These are phyloP conservation scores for Drosophila hamatofila DNA, from an alignment of 2,888 invertebrate species.

Conservation along the genomic window DNA sequence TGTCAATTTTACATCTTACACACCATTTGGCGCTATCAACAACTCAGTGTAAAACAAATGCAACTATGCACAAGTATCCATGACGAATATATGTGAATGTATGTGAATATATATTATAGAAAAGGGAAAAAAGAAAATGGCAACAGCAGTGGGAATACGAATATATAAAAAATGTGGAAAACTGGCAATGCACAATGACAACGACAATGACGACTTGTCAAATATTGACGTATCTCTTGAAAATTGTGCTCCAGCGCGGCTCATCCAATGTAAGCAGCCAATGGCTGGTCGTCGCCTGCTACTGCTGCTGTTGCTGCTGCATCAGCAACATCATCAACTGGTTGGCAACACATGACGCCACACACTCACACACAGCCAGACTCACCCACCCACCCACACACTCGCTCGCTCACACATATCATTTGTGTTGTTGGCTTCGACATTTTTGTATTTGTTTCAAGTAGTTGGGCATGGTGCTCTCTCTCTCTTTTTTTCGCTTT, in stretches of 20 bases:
- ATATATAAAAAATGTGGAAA: constrained; percentile 32
- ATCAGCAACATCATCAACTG: constrained; percentile 82
- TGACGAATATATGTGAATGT: constrained; percentile 26
- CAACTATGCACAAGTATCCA: constrained; percentile 65
- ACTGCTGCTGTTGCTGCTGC: constrained; percentile 19
- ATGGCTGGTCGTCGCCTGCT: constrained; percentile 39
- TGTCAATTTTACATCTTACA: constrained; percentile 44
- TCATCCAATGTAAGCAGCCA: constrained; percentile 81
- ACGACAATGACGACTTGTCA: constrained; percentile 81
- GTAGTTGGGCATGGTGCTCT: constrained; percentile 32
- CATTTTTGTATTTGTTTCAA: constrained; percentile 77
- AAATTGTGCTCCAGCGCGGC: constrained; percentile 81
- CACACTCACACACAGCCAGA: constrained; percentile 15
- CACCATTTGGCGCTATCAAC: constrained; percentile 55
- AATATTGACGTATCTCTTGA: constrained; percentile 83
- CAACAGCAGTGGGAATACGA: constrained; percentile 14
- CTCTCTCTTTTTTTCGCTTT: constrained; percentile 70
- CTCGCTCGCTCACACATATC: constrained; percentile 54
- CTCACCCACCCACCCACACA: constrained; percentile 38
- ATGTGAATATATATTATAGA: not conserved
- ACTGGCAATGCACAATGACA: constrained; percentile 62
- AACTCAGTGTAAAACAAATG: constrained; percentile 59
- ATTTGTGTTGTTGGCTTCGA: constrained; percentile 72
- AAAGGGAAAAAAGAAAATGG: constrained; percentile 15
- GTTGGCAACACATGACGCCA: constrained; percentile 73